Evolutionary conservation across 2,797 vertebrate genomes (phyloP), one percentile per base, ranked within the genome.

Genomic region (Macroramphosus scolopax): DNA sequence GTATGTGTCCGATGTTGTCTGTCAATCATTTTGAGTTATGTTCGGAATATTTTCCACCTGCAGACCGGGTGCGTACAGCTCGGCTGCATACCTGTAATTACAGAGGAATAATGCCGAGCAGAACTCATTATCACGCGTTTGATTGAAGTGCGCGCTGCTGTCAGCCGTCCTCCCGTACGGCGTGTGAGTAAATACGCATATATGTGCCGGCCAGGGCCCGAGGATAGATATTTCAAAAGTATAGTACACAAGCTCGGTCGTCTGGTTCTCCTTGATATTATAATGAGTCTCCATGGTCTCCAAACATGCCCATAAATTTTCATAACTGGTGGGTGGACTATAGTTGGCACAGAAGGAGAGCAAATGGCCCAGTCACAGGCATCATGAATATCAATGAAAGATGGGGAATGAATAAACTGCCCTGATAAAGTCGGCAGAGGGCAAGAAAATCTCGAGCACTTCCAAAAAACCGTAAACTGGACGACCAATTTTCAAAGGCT

Each of bases 261-360:
- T 11, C 70, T 26, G 24, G 38, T 55, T 70, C 65, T 49, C 57
- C 62, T 70, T 66, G 63, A 63, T 70, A 66, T 68, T 70, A 70
- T 72, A 72, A 70, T 73, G 62, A 76, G 51, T 69, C 72, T 75
- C 65, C 8, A 10, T 49, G 67, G 72, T 80, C 62, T 64, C 53
- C 63, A 77, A 78, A 77, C 67, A 72, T 65, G 51, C 18, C 55
- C 61, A 75, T 80, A 73, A n/a, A 76, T 82, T 78, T 81, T 81
- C 69, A 75, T 68, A 78, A 80, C 57, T 54, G 67, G 66, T 81
- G 74, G 65, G 66, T 63, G 68, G 74, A 70, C 53, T 26, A 10
- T 7, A 37, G 45, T 64, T 80, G 73, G 75, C 68, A 58, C 49
- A 45, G 63, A 66, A 51, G 44, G 49, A 38, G 62, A 70, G 55